These are phyloP conservation scores for Syrmaticus mikado DNA, from an alignment of 2,113 vertebrate species.

Conservation along the genomic window DNA sequence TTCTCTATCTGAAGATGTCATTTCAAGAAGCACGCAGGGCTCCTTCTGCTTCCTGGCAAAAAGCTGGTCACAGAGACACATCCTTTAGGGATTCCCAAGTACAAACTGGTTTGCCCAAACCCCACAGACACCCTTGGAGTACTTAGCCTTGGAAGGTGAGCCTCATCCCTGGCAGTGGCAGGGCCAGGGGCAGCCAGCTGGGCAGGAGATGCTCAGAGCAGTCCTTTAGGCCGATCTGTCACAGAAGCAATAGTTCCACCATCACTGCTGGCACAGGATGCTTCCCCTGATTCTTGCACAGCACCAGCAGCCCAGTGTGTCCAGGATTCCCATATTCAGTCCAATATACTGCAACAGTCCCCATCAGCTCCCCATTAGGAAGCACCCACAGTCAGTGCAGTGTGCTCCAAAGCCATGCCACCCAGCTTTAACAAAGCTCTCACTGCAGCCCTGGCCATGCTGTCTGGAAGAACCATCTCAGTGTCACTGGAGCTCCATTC, in stretches of 20 bases:
- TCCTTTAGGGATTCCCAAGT: background rate
- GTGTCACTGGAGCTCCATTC: background rate
- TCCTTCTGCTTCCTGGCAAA: background rate
- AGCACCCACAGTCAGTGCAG: background rate
- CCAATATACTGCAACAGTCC: background rate
- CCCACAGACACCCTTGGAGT: background rate
- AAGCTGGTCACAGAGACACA: background rate
- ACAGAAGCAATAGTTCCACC: background rate
- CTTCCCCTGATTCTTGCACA: background rate
- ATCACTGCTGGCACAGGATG: background rate
- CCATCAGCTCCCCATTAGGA: background rate
- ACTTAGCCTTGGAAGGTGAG: background rate
- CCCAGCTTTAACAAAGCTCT: background rate
- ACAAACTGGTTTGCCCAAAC: background rate
- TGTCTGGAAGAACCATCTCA: background rate
- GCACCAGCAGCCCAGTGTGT: background rate
- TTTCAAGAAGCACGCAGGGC: background rate
- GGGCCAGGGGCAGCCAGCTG: background rate
- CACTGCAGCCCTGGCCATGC: background rate
- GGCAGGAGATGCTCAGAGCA: background rate
- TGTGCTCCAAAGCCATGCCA: background rate
- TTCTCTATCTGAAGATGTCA: background rate
- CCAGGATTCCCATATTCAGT: background rate
- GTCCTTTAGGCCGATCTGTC: background rate
- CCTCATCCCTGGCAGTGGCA: background rate